Evolutionary conservation across 2,797 vertebrate genomes (phyloP), one percentile per base, ranked within the genome.

Genomic region (Semotilus atromaculatus): DNA sequence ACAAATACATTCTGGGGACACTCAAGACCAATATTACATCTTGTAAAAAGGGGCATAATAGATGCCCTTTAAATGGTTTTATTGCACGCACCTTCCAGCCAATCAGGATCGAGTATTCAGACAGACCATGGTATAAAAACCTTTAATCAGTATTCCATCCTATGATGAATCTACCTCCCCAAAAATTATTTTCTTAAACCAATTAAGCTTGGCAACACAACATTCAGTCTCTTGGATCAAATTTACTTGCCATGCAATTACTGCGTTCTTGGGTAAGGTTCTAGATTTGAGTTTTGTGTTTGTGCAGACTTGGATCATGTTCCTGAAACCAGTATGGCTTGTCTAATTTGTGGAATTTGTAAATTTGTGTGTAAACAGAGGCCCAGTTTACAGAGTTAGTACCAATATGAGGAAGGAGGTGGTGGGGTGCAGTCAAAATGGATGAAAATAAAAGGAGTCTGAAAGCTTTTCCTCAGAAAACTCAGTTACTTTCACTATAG

Each of bases 261-360:
- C 10, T 31, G 55, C 60, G 67, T 60, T 29, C 26, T 13, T 45
- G 36, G 4, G 31, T 36, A 45, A 51, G 14, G 21, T 34, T 77
- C 26, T 40, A 34, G 68, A 66, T n/a, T 66, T 40, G 3, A 43
- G 36, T 31, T 76, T 36, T 36, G 31, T 43, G 11, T 75, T 62
- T 36, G n/a, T 40, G 74, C 21, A 18, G 58, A 70, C 73, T 60
- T 78, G 80, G 53, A 85, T 64, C 45, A 16, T 40, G 84, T 80
- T 67, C 31, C 70, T 31, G n/a, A 76, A 60, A 72, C 29, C 55
- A 40, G 66, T 72, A 79, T 51, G 82, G 74, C 62, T 70, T 68
- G 82, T 77, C 77, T 83, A 77, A 76, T 77, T 68, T 62, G 75
- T 40, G 64, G 36, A 79, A 71, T 85, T 80, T 74, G 43, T 73